These are phyloP conservation scores for Phengaris alcon DNA, from an alignment of 2,888 invertebrate species.

Conservation along the genomic window DNA sequence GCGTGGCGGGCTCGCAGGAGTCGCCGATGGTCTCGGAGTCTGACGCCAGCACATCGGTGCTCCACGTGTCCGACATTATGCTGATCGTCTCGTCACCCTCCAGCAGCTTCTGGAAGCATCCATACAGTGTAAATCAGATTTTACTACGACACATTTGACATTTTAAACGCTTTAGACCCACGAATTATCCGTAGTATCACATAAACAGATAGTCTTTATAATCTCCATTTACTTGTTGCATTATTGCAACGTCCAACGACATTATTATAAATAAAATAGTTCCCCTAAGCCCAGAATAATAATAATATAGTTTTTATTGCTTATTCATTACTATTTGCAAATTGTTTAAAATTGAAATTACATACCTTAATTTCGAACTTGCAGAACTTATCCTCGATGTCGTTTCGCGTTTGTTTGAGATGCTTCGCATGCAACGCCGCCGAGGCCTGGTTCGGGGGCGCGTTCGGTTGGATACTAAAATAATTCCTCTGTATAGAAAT, in stretches of 20 bases:
- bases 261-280: too few species aligned
- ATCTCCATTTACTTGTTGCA: too few species aligned
- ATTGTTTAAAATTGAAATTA: neutral
- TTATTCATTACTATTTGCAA: too few species aligned
- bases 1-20: constrained; percentile 78
- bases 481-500: neutral
- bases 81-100: constrained; percentile 97
- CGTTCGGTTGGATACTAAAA: constrained; percentile 57
- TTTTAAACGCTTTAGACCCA: too few species aligned
- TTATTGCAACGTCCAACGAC: too few species aligned
- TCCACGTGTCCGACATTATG: constrained; percentile 98
- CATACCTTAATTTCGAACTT: constrained; percentile 95
- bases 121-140: neutral
- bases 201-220: too few species aligned
- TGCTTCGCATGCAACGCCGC: constrained; percentile 78
- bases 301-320: too few species aligned
- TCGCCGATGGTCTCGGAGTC: constrained; percentile 96
- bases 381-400: constrained; percentile 98
- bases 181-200: too few species aligned
- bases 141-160: too few species aligned
- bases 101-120: constrained; percentile 72
- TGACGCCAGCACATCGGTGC: constrained; percentile 97
- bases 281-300: too few species aligned
- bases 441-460: constrained; percentile 63
- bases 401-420: constrained; percentile 90